A percentile compares a stretch with the other conserved stretches of the same genome.
These are phyloP conservation scores for Cephus nigrinus DNA, from an alignment of 2,888 invertebrate genomes.

Conservation along the genomic window DNA sequence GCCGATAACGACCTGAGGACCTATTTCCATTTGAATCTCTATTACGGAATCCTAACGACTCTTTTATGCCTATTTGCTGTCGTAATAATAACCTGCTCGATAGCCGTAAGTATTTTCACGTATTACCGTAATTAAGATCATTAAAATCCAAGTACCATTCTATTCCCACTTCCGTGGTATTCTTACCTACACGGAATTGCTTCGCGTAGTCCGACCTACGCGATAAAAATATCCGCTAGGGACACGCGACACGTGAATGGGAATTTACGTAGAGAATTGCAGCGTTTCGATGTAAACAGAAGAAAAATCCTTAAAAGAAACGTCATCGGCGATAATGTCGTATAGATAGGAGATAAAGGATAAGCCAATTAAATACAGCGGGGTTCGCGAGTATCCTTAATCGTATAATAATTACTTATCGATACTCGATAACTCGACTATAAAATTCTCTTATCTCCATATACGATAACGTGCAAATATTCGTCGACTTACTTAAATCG, in stretches of 20 bases:
- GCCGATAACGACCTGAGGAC: conserved; percentile 49
- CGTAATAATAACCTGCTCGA: conserved; percentile 37
- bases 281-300: not conserved
- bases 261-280: not conserved
- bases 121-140: not conserved
- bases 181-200: not conserved
- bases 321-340: not conserved
- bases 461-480: not conserved
- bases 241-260: not conserved
- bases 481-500: not conserved
- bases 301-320: not conserved
- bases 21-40: conserved; percentile 42
- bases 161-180: not conserved
- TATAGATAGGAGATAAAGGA: not conserved
- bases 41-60: conserved; percentile 43
- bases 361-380: not conserved
- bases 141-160: not conserved
- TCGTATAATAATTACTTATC: not conserved
- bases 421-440: not conserved
- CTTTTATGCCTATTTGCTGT: conserved; percentile 37
- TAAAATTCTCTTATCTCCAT: not conserved
- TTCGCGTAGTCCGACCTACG: not conserved
- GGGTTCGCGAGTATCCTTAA: not conserved
- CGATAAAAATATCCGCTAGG: not conserved
- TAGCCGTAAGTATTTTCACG: conserved; percentile 40